Evolutionary conservation across 1,140 invertebrate genomes (phyloP).

Genomic region (Ostrea edulis): DNA sequence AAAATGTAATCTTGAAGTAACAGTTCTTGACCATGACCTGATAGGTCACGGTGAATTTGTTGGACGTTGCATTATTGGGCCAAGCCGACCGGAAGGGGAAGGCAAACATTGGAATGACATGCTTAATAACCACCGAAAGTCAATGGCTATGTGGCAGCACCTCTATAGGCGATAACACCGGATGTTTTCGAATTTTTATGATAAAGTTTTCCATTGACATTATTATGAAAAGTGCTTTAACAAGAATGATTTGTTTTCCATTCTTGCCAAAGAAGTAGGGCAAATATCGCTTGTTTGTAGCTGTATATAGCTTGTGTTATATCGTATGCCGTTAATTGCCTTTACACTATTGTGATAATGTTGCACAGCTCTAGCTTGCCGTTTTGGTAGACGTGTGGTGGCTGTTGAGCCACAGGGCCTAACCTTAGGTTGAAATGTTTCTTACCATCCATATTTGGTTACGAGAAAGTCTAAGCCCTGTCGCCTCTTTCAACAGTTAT

Average conservation of each 20-base stretch:
- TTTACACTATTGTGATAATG: background rate
- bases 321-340: background rate
- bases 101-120: constrained; percentile 91
- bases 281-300: background rate
- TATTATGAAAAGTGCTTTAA: constrained; percentile 2
- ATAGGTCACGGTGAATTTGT: constrained; percentile 73
- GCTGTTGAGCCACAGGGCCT: too few relatives aligned
- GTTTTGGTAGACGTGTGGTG: too few relatives aligned
- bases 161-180: constrained; percentile 77
- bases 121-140: constrained; percentile 88
- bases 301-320: background rate
- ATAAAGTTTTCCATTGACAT: background rate
- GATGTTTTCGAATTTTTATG: background rate
- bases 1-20: constrained; percentile 71
- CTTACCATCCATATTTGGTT: too few relatives aligned
- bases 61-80: constrained; percentile 68
- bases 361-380: too few relatives aligned
- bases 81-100: constrained; percentile 84
- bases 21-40: constrained; percentile 73
- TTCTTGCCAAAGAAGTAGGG: background rate
- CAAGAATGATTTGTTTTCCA: background rate
- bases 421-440: too few relatives aligned
- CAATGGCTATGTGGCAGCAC: constrained; percentile 91
- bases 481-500: too few relatives aligned
- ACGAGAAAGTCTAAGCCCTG: too few relatives aligned